Percentiles rank a stretch among this genome's conserved stretches.
phyloP scores from a whole-genome alignment of 2,888 invertebrate genomes.

The Leptinotarsa haldemani region DNA sequence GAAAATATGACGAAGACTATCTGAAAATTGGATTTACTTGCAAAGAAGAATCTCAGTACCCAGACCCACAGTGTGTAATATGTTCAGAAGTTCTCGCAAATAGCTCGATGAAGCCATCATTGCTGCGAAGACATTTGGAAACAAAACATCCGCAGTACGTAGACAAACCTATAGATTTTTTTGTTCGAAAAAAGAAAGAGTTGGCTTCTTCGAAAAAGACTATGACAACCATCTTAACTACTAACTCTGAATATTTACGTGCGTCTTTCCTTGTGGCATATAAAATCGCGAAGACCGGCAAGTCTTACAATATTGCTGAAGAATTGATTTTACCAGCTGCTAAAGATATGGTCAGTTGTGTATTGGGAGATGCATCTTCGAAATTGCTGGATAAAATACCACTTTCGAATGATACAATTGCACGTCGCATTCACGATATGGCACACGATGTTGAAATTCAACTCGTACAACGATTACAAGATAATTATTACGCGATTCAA shows the following conservation, averaged over 20 bases:
- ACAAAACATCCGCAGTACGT: not conserved
- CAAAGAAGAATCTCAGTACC: not conserved
- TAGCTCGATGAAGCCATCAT: not conserved
- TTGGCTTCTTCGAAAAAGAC: not conserved
- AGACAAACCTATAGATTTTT: not conserved
- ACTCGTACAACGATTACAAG: not conserved
- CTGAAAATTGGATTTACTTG: not conserved
- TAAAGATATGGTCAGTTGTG: not conserved
- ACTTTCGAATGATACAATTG: not conserved
- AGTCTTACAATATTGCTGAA: not conserved
- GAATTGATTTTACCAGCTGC: not conserved
- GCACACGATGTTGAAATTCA: not conserved
- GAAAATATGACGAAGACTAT: slow-evolving; percentile 1
- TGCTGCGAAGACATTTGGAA: not conserved
- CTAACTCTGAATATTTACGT: not conserved
- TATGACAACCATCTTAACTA: not conserved
- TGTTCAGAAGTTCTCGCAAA: not conserved
- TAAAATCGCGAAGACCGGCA: not conserved
- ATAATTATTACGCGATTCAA: not conserved
- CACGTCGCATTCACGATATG: not conserved
- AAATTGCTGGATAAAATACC: not conserved
- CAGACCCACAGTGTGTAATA: not conserved
- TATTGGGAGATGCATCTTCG: not conserved
- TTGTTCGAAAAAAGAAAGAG: not conserved
- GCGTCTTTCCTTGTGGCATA: not conserved